Percentiles rank a stretch among this genome's conserved stretches.
These are phyloP conservation scores for Charina bottae DNA, from an alignment of 2,113 vertebrate genomes.

Conservation along the genomic window DNA sequence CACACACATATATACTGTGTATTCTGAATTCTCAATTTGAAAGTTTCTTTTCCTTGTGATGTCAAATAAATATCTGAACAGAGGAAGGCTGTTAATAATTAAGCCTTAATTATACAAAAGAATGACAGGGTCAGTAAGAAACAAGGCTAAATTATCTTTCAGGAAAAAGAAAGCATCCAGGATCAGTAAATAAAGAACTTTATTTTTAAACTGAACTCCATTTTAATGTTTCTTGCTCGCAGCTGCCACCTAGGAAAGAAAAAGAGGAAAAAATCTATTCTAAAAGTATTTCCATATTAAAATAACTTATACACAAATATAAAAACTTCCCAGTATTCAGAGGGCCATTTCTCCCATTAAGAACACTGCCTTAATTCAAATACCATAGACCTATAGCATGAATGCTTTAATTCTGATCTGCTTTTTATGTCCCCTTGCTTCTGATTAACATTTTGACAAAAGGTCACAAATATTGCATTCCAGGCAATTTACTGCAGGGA, in stretches of 20 bases:
- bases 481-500: not conserved
- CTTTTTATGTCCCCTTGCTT: not conserved
- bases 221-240: slow-evolving; percentile 61
- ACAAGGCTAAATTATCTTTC: not conserved
- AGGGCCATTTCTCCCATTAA: not conserved
- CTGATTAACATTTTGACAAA: not conserved
- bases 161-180: not conserved
- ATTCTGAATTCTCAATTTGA: not conserved
- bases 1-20: no score
- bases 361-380: not conserved
- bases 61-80: not conserved
- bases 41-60: not conserved
- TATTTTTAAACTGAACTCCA: not conserved
- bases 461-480: not conserved
- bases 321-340: not conserved
- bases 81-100: not conserved
- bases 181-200: slow-evolving; percentile 16
- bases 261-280: not conserved
- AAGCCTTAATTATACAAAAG: not conserved
- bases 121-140: no score
- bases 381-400: not conserved
- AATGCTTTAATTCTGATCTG: not conserved
- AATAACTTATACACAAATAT: not conserved
- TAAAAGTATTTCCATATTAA: not conserved
- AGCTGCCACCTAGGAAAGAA: slow-evolving; percentile 53